Conservation (phyloP, 1,140 invertebrate species). For the Calephelis virginiensis region DNA sequence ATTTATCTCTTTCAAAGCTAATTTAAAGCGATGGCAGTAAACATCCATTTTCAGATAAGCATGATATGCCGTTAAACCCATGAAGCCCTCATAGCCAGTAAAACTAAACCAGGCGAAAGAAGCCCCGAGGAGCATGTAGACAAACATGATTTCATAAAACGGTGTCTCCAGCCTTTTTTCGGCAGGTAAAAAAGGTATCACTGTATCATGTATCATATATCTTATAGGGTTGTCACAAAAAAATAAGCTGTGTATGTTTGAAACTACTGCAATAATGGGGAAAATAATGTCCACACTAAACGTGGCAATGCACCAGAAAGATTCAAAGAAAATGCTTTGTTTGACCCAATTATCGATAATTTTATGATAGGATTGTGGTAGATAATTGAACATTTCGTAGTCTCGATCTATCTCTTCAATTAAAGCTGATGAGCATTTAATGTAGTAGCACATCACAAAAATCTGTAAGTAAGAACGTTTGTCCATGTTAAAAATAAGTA, state of each 20-base stretch:
- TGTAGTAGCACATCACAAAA: too few relatives aligned
- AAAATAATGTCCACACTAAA: slow-evolving; percentile 24
- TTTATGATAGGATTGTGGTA: too few relatives aligned
- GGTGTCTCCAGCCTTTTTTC: slow-evolving; percentile 39
- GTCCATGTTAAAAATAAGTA: too few relatives aligned
- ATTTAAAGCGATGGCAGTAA: background rate
- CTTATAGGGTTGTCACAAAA: slow-evolving; percentile 32
- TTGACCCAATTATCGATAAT: too few relatives aligned
- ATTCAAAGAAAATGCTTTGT: too few relatives aligned
- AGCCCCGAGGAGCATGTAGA: slow-evolving; percentile 30
- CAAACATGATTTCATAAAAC: slow-evolving; percentile 39
- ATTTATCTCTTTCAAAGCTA: slow-evolving; percentile 4
- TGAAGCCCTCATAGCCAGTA: slow-evolving; percentile 6
- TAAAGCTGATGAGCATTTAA: too few relatives aligned
- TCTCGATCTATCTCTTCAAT: too few relatives aligned
- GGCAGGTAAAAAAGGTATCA: slow-evolving; percentile 32
- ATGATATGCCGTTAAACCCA: slow-evolving; percentile 1
- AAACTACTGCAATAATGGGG: slow-evolving; percentile 34
- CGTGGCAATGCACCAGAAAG: too few relatives aligned
- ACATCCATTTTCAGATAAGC: slow-evolving; percentile 8
- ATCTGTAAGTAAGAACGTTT: too few relatives aligned
- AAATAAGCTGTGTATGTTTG: slow-evolving; percentile 34
- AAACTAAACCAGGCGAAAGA: background rate
- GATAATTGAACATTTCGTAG: too few relatives aligned
- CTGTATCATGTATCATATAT: slow-evolving; percentile 48